Base-by-base conservation (phyloP, 2,888 invertebrate genomes). In the Tetragnatha montana region DNA sequence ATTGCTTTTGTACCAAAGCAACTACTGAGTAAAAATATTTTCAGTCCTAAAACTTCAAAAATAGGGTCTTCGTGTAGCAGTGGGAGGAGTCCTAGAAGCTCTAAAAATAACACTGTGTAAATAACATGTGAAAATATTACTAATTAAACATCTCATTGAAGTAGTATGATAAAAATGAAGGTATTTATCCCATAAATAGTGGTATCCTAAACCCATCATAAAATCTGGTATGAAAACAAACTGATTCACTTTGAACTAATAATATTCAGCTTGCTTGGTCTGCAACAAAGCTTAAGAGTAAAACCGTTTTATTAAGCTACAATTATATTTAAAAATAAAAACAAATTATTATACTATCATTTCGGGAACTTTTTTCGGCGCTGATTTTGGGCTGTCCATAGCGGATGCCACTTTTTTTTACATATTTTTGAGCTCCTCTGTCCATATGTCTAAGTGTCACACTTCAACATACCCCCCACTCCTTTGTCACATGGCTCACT, bases 11-110 rank as follows among this genome's bases (percentile, higher is more conserved):
- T 22, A 78, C 76, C 76, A 84, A 84, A 84, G n/a, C 14, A 83
- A 35, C 35, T 68, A 84, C 17, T 19, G 84, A 70, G 70, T 78
- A 84, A 81, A 83, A 76, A 78, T 22, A 69, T 69, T 69, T 84
- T 49, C 19, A 47, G 35, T 47, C 68, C 70, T 22, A 81, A 50
- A 81, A 73, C 19, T 74, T 87, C 51, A 87, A 81, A 75, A 87
- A 49, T 81, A 87, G n/a, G 69, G 75, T 8, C 87, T 22, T 75
- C 87, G 68, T 17, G 87, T 69, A 12, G 87, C 81, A 22, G 81
- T 69, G 19, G 80, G 75, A 19, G 81, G 81, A 17, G 68, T 21
- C 22, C 81, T 12, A n/a, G 75, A 79, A 8, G 68, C 22, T 12
- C 87, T 87, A 81, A 68, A 81, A 47, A 35, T n/a, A n/a, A n/a